A percentile compares a stretch with the other conserved stretches of the same genome.
phyloP scores from a whole-genome alignment of 1,140 invertebrate species.

The Battus philenor region DNA sequence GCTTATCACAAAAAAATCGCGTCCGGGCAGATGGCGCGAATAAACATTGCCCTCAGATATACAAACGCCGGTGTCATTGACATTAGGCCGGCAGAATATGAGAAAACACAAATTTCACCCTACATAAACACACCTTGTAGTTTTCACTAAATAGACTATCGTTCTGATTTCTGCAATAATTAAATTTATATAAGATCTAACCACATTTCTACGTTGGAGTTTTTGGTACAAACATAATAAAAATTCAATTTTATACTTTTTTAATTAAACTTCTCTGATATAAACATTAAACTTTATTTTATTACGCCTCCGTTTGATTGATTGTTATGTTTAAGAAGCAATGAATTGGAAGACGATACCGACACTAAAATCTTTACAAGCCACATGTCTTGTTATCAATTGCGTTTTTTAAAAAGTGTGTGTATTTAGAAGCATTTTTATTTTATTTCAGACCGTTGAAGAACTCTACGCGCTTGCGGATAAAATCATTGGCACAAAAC shows the following conservation, averaged over 20 bases:
- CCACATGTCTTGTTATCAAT: background rate
- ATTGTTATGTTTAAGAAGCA: background rate
- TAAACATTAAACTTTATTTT: slow-evolving; percentile 1
- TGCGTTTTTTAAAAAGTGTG: background rate
- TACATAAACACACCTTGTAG: too few relatives aligned
- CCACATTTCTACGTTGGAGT: too few relatives aligned
- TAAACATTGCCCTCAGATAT: background rate
- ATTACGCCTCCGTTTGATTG: slow-evolving; percentile 5
- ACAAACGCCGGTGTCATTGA: slow-evolving; percentile 5
- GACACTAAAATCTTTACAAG: slow-evolving; percentile 4
- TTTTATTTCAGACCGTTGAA: slow-evolving; percentile 78
- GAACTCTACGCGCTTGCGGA: slow-evolving; percentile 80
- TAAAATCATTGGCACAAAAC: slow-evolving; percentile 77
- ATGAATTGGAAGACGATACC: background rate
- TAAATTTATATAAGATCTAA: too few relatives aligned
- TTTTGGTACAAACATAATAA: too few relatives aligned
- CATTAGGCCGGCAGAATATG: too few relatives aligned
- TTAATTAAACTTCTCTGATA: too few relatives aligned
- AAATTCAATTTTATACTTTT: too few relatives aligned
- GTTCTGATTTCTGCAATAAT: too few relatives aligned
- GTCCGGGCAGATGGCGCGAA: slow-evolving; percentile 6
- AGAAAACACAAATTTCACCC: too few relatives aligned
- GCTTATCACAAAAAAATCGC: slow-evolving; percentile 3
- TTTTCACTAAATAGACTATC: too few relatives aligned
- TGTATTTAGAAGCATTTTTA: slow-evolving; percentile 10